These are phyloP conservation scores for Acrocyrtus sp. DNA, from an alignment of 2,888 invertebrate species.

Conservation along the genomic window DNA sequence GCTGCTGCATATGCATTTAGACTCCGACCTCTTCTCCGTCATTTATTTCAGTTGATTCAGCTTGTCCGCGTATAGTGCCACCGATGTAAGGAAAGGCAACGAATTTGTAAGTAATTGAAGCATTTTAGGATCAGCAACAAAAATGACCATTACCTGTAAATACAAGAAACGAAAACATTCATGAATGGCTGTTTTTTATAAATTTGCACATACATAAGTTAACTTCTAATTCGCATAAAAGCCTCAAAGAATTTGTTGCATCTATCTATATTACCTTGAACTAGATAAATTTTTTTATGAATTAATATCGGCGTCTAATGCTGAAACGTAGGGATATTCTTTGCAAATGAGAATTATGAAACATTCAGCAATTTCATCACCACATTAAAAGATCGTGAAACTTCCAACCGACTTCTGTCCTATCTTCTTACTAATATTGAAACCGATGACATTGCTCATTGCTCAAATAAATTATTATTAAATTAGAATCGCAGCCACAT, in stretches of 20 bases:
- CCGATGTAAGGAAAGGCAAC: too few species aligned
- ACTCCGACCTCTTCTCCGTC: too few species aligned
- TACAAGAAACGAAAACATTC: conserved; percentile 11
- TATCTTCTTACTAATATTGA: not conserved
- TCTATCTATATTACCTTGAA: not conserved
- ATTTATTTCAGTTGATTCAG: too few species aligned
- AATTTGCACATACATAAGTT: not conserved
- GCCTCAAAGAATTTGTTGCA: not conserved
- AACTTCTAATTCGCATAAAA: not conserved
- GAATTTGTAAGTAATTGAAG: too few species aligned
- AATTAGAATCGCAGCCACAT: not conserved
- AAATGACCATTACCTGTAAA: conserved; percentile 2
- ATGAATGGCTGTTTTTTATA: too few species aligned
- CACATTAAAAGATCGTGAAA: conserved; percentile 1
- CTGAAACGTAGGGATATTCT: too few species aligned
- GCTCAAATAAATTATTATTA: too few species aligned
- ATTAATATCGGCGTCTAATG: too few species aligned
- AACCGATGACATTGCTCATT: not conserved
- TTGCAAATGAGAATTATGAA: not conserved
- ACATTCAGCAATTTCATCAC: not conserved
- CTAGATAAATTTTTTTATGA: not conserved
- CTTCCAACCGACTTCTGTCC: not conserved
- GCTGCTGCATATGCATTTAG: too few species aligned
- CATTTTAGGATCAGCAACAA: not conserved
- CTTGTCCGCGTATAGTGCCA: too few species aligned